phyloP scores from a whole-genome alignment of 2,888 invertebrate genomes.

The Creontiades dilutus region DNA sequence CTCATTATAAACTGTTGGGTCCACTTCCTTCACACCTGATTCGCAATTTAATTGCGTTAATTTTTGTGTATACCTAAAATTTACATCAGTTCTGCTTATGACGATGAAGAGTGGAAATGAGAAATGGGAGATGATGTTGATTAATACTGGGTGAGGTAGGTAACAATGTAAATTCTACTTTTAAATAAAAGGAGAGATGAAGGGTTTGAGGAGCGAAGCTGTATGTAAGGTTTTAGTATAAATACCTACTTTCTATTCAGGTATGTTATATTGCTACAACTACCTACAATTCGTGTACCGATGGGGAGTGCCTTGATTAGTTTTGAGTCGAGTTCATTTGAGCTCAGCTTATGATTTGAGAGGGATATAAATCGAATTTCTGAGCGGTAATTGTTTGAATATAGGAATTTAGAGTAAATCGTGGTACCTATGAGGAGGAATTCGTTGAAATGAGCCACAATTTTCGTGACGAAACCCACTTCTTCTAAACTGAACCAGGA shows the following conservation, averaged over 20 bases:
- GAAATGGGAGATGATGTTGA: background rate
- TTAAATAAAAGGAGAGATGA: background rate
- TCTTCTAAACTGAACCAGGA: too few relatives aligned
- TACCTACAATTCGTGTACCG: background rate
- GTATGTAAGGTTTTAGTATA: background rate
- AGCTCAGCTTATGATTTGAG: too few relatives aligned
- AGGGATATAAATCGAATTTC: too few relatives aligned
- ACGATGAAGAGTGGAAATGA: background rate
- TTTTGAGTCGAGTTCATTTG: too few relatives aligned
- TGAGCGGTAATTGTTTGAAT: too few relatives aligned
- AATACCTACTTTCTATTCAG: background rate
- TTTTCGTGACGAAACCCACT: too few relatives aligned
- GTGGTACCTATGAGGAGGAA: too few relatives aligned
- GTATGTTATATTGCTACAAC: background rate
- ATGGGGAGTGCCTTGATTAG: too few relatives aligned
- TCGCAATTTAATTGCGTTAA: background rate
- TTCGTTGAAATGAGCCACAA: too few relatives aligned
- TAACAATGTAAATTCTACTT: background rate
- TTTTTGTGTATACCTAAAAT: background rate
- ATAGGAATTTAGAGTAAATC: too few relatives aligned
- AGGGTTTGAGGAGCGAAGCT: background rate
- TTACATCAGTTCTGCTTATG: conserved; percentile 28
- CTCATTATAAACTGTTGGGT: conserved; percentile 14
- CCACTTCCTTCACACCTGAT: background rate
- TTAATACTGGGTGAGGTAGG: background rate